These are phyloP conservation scores for Enteromius anoplus DNA, from an alignment of 2,797 vertebrate genomes.

Conservation along the genomic window DNA sequence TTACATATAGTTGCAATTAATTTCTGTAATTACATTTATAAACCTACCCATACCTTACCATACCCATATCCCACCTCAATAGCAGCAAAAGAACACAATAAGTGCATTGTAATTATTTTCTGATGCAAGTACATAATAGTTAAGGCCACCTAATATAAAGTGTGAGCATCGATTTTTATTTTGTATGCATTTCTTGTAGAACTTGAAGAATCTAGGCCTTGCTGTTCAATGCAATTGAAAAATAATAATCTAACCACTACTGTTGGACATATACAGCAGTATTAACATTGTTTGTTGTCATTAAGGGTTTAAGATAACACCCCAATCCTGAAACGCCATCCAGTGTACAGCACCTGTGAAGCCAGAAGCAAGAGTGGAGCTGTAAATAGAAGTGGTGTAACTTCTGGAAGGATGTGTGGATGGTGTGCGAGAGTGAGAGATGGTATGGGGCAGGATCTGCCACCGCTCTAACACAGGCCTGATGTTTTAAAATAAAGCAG, in stretches of 20 bases:
- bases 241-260: background rate
- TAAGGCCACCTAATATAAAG: too few relatives aligned
- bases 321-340: background rate
- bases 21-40: too few relatives aligned
- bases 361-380: constrained; percentile 36
- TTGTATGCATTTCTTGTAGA: background rate
- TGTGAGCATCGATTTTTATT: background rate
- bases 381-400: constrained; percentile 64
- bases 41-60: too few relatives aligned
- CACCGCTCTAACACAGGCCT: constrained; percentile 67
- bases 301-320: background rate
- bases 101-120: too few relatives aligned
- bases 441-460: constrained; percentile 53
- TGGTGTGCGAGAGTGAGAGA: constrained; percentile 61
- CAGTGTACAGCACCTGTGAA: background rate
- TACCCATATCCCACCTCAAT: too few relatives aligned
- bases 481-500: constrained; percentile 71
- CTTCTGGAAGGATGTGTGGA: constrained; percentile 67
- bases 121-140: too few relatives aligned
- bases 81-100: too few relatives aligned
- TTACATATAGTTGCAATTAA: too few relatives aligned
- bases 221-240: background rate
- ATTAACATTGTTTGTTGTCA: background rate
- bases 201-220: background rate
- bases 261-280: too few relatives aligned